These are phyloP conservation scores for Drosophila kohkoa DNA, from an alignment of 1,140 invertebrate genomes.

Conservation along the genomic window DNA sequence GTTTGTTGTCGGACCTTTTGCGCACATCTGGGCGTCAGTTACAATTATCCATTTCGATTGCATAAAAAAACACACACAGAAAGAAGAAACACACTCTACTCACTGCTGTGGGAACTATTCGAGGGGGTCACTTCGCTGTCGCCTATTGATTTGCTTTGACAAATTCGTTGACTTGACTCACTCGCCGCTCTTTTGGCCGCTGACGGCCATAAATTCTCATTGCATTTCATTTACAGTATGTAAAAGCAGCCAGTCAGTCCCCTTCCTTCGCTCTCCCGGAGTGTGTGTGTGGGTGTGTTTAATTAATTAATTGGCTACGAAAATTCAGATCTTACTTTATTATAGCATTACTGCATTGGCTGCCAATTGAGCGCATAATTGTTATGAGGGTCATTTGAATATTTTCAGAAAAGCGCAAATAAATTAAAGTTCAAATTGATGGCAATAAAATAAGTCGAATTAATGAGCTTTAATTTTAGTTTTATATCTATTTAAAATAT, in stretches of 20 bases:
- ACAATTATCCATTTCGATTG: constrained; percentile 67
- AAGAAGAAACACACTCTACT: background rate
- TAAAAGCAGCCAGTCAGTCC: constrained; percentile 44
- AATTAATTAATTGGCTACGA: constrained; percentile 78
- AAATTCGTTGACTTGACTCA: constrained; percentile 58
- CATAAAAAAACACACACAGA: constrained; percentile 21
- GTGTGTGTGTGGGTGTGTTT: constrained; percentile 55
- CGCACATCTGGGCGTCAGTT: constrained; percentile 72
- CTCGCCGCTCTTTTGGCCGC: too few relatives aligned
- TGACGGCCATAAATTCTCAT: constrained; percentile 74
- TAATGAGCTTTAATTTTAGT: background rate
- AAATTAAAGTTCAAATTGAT: background rate
- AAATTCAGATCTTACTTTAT: constrained; percentile 38
- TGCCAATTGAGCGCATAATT: constrained; percentile 75
- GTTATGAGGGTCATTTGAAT: constrained; percentile 81
- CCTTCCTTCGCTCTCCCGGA: background rate
- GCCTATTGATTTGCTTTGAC: constrained; percentile 75
- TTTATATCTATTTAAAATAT: background rate
- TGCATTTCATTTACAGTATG: constrained; percentile 69
- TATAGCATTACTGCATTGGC: constrained; percentile 35
- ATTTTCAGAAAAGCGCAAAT: constrained; percentile 20
- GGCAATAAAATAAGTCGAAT: background rate
- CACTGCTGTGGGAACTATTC: constrained; percentile 60
- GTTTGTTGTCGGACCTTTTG: constrained; percentile 45
- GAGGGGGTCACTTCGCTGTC: constrained; percentile 2